These are phyloP conservation scores for Drosophila ambigua DNA, from an alignment of 1,140 invertebrate species.

Conservation along the genomic window DNA sequence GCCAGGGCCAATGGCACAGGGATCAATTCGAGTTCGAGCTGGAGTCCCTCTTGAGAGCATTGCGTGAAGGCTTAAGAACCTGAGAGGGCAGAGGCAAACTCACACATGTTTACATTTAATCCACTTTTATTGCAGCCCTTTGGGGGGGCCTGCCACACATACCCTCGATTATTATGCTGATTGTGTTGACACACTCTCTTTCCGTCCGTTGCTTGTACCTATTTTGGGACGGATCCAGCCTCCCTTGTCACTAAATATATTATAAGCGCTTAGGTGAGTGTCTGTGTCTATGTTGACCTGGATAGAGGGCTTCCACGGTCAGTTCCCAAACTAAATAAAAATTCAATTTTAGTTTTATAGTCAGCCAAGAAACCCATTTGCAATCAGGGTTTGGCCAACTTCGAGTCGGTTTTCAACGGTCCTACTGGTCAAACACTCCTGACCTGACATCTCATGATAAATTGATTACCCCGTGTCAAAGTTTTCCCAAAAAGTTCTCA, in stretches of 20 bases:
- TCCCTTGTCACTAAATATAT: not conserved
- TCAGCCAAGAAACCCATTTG: not conserved
- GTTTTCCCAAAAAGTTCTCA: not conserved
- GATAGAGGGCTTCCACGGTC: slow-evolving; percentile 17
- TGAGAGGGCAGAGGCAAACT: slow-evolving; percentile 33
- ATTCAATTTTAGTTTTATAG: slow-evolving; percentile 42
- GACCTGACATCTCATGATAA: too few species aligned
- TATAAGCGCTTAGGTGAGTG: slow-evolving; percentile 31
- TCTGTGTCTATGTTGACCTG: slow-evolving; percentile 54
- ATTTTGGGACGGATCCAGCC: slow-evolving; percentile 5
- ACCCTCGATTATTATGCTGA: slow-evolving; percentile 76
- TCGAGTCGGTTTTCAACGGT: too few species aligned
- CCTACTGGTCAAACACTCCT: too few species aligned
- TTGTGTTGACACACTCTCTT: slow-evolving; percentile 67
- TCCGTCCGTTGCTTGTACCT: slow-evolving; percentile 20
- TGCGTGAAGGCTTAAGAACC: slow-evolving; percentile 25
- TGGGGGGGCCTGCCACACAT: not conserved
- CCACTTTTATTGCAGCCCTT: slow-evolving; percentile 68
- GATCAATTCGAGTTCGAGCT: slow-evolving; percentile 46
- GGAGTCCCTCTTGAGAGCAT: not conserved
- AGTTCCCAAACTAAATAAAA: slow-evolving; percentile 63
- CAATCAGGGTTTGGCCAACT: not conserved
- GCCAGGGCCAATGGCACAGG: slow-evolving; percentile 44
- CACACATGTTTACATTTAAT: slow-evolving; percentile 76
- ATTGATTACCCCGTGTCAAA: too few species aligned